A percentile compares a stretch with the other conserved stretches of the same genome.
phyloP scores from a whole-genome alignment of 1,140 invertebrate genomes.

The Sycobia sp. region DNA sequence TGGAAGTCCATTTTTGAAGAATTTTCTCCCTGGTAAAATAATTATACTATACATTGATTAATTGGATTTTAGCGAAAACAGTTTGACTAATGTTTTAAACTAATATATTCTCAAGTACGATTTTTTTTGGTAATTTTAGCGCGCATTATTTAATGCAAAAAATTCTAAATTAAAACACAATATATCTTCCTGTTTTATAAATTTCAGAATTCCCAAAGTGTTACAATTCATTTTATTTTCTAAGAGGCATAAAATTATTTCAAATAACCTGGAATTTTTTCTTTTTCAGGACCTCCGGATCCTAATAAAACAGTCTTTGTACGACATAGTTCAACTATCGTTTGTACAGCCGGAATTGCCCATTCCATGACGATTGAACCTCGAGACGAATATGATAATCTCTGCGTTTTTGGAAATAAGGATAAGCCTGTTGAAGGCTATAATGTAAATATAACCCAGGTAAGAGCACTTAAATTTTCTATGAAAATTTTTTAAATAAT shows the following conservation, averaged over 20 bases:
- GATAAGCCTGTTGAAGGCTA: slow-evolving; percentile 71
- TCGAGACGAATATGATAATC: slow-evolving; percentile 87
- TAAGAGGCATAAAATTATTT: no score
- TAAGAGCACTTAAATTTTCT: slow-evolving; percentile 23
- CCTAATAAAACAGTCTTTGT: slow-evolving; percentile 84
- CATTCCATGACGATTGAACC: slow-evolving; percentile 86
- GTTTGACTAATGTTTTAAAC: no score
- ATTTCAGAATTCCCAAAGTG: no score
- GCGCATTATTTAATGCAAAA: no score
- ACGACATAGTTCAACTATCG: slow-evolving; percentile 83
- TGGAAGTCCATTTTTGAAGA: slow-evolving; percentile 71
- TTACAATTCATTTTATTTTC: no score
- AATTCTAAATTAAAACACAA: no score
- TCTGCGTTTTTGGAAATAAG: slow-evolving; percentile 70
- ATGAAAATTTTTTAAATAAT: neutral
- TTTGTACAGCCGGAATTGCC: slow-evolving; percentile 78
- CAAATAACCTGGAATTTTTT: slow-evolving; percentile 42
- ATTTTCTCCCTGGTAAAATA: slow-evolving; percentile 68
- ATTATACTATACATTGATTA: no score
- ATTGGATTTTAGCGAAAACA: no score
- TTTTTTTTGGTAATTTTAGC: no score
- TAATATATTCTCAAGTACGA: no score
- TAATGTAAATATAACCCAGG: slow-evolving; percentile 57
- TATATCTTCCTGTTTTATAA: no score
- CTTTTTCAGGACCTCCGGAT: slow-evolving; percentile 74